Conservation (phyloP, 2,797 vertebrate species). For the Mormyrus hasselquistii region DNA sequence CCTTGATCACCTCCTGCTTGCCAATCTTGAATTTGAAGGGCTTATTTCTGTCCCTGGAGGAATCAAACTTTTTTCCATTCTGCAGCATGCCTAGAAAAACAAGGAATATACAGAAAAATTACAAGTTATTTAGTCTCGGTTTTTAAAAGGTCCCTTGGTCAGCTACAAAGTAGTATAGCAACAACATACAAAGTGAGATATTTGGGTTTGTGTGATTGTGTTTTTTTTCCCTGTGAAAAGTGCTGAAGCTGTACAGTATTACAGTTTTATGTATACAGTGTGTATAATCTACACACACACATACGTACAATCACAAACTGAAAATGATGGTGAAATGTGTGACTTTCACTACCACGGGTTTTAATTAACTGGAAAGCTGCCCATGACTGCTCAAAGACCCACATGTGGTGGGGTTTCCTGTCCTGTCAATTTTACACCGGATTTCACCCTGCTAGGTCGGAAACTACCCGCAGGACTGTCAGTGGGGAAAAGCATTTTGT, state of each 20-base stretch:
- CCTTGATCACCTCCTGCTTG: slow-evolving; percentile 92
- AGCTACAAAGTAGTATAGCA: not conserved
- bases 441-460: not conserved
- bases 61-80: slow-evolving; percentile 98
- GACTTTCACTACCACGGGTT: not conserved
- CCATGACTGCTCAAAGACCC: not conserved
- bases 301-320: not conserved
- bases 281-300: not conserved
- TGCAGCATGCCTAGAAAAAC: slow-evolving; percentile 85
- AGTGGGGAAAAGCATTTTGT: not conserved
- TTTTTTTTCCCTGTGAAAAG: not conserved
- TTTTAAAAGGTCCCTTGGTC: not conserved
- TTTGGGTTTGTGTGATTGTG: not conserved
- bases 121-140: not conserved
- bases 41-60: slow-evolving; percentile 97
- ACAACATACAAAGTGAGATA: not conserved
- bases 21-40: slow-evolving; percentile 96
- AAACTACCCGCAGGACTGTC: not conserved
- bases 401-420: not conserved
- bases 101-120: not conserved
- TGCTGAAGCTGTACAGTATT: not conserved
- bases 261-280: not conserved
- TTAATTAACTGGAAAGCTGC: not conserved
- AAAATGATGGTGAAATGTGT: not conserved
- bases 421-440: not conserved